Evolutionary conservation across 2,113 vertebrate genomes (phyloP).

Genomic region (Cyphomyrus plagiostoma): DNA sequence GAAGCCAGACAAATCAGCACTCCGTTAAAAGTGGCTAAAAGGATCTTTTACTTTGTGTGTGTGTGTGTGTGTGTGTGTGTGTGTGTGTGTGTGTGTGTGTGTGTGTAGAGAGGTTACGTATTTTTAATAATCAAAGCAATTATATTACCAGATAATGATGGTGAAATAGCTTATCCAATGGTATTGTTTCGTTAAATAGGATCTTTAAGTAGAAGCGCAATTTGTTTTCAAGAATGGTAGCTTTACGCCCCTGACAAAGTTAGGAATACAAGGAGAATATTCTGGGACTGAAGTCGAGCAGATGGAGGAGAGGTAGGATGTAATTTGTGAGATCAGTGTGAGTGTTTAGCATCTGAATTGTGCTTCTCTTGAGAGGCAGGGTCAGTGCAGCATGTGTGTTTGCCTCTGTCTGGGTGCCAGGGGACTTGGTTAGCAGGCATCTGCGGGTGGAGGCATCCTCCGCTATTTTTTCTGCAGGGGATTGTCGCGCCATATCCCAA

Average conservation of each 20-base stretch:
- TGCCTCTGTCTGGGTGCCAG: neutral
- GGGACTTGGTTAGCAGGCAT: neutral
- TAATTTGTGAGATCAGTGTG: neutral
- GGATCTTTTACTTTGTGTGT: neutral
- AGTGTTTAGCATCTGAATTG: neutral
- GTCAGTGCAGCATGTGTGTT: neutral
- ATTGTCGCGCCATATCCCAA: neutral
- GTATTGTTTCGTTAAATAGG: neutral
- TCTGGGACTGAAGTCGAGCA: neutral
- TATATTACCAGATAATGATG: neutral
- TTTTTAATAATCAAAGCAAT: slow-evolving; percentile 5
- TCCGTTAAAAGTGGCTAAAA: neutral
- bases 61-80: neutral
- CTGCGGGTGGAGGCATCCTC: neutral
- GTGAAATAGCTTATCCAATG: neutral
- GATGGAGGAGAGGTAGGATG: neutral
- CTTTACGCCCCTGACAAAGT: neutral
- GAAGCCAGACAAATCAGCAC: slow-evolving; percentile 15
- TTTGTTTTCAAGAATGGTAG: neutral
- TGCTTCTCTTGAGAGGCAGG: neutral
- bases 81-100: neutral
- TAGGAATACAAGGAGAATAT: neutral
- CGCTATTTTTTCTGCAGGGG: neutral
- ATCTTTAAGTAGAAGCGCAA: neutral
- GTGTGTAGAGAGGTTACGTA: neutral